Base-by-base conservation (phyloP, 2,888 invertebrate species). In the Melieria picta region DNA sequence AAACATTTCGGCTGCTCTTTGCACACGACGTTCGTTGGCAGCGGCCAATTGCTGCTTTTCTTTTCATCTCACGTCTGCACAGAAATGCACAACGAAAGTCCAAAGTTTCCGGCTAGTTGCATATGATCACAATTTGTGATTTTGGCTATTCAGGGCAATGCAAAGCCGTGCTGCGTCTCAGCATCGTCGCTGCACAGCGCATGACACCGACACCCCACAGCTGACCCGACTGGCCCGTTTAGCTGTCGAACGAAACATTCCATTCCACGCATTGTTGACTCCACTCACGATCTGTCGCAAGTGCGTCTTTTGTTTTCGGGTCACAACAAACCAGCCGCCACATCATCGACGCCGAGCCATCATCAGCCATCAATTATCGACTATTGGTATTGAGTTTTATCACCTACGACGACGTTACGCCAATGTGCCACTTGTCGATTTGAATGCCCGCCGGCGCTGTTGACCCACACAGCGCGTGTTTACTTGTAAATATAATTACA, bases 381-480 rank as follows among this genome's bases (percentile, higher is more conserved):
- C 76, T 70, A 74, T 77, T 75, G 79, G 79, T 65, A 30, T 30
- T 30, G 30, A 30, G 74, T 77, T 77, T 79, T 77, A 77, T 78
- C 79, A 77, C 68, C 61, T 55, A 69, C 65, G 71, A 74, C 72
- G 45, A 46, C 57, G 47, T 55, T 55, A 60, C 11, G 46, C 45
- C 46, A 10, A 16, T 57, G 16, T 16, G 16, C 16, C 16, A 16
- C 16, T 57, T 5, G n/a, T 4, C 9, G 13, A 9, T 57, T 57
- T 57, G 6, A 57, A 10, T 57, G 1, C 7, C 4, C 30, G n/a
- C 10, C 0, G 10, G 16, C 16, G 57, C 13, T 57, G 16, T 30
- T 1, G 9, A 16, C 16, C 30, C 13, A 57, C 57, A 57, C 30
- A 30, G 57, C 30, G n/a, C 6, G 30, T 57, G 42, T 13, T 30